phyloP scores from a whole-genome alignment of 2,113 vertebrate species.

The Paradoxurus hermaphroditus region DNA sequence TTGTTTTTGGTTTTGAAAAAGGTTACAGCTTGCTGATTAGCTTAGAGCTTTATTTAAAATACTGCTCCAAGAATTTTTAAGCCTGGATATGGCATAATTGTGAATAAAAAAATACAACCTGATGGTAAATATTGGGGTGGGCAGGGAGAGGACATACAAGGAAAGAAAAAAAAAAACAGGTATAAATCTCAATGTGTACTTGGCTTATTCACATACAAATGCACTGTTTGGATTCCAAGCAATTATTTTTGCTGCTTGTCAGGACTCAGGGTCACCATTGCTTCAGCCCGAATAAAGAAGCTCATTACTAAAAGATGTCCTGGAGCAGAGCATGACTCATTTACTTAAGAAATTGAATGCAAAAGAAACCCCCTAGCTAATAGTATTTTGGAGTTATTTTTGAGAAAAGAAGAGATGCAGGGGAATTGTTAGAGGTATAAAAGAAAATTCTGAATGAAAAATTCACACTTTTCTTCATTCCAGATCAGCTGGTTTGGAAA shows the following conservation, averaged over 20 bases:
- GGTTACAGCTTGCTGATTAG: neutral
- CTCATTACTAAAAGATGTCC: conserved; percentile 40
- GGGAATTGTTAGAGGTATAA: conserved; percentile 1
- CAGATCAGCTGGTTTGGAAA: neutral
- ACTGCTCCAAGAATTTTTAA: neutral
- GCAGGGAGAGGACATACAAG: neutral
- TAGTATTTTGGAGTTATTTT: conserved; percentile 64
- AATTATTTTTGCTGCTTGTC: conserved; percentile 41
- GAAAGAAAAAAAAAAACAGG: neutral
- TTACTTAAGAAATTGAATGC: conserved; percentile 48
- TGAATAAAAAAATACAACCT: neutral
- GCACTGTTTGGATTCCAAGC: neutral
- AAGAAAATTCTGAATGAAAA: conserved; percentile 46
- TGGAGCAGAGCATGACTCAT: conserved; percentile 14
- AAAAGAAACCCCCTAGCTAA: conserved; percentile 46
- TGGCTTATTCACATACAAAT: neutral
- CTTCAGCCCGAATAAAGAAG: conserved; percentile 34
- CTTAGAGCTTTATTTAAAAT: neutral
- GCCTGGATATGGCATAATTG: neutral
- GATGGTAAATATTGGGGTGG: neutral
- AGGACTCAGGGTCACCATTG: conserved; percentile 34
- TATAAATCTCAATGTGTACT: neutral
- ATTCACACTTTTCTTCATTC: neutral
- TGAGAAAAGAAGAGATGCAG: conserved; percentile 26
- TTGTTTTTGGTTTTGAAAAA: neutral